Evolutionary conservation across 2,797 vertebrate genomes (phyloP).

Genomic region (Characodon lateralis): DNA sequence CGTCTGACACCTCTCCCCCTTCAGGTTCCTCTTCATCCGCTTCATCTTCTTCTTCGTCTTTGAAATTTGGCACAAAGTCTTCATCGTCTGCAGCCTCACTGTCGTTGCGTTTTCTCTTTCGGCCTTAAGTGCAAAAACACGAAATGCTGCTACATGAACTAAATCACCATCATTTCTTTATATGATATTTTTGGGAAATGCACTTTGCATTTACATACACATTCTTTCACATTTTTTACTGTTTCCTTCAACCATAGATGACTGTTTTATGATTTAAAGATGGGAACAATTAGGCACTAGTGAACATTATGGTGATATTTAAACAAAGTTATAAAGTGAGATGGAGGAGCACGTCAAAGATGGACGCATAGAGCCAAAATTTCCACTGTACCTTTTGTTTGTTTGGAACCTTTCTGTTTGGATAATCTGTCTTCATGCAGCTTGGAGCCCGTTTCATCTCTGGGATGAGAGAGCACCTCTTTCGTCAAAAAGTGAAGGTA

Average conservation of each 20-base stretch:
- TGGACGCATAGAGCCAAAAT: too few species aligned
- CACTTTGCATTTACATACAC: background rate
- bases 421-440: background rate
- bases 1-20: background rate
- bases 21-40: conserved; percentile 35
- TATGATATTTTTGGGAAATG: background rate
- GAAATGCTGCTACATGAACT: background rate
- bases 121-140: conserved; percentile 34
- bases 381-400: conserved; percentile 43
- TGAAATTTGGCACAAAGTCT: conserved; percentile 85
- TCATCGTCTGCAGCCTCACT: conserved; percentile 70
- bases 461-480: conserved; percentile 59
- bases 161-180: background rate
- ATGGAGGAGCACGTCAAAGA: background rate
- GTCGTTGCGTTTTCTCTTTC: conserved; percentile 71
- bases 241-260: background rate
- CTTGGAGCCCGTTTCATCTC: conserved; percentile 19
- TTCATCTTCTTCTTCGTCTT: conserved; percentile 59
- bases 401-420: background rate
- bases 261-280: background rate
- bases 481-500: conserved; percentile 88
- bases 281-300: background rate
- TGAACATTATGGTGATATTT: background rate
- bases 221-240: background rate
- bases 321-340: background rate